Conservation (phyloP, 1,140 invertebrate species). For the Thrips palmi region DNA sequence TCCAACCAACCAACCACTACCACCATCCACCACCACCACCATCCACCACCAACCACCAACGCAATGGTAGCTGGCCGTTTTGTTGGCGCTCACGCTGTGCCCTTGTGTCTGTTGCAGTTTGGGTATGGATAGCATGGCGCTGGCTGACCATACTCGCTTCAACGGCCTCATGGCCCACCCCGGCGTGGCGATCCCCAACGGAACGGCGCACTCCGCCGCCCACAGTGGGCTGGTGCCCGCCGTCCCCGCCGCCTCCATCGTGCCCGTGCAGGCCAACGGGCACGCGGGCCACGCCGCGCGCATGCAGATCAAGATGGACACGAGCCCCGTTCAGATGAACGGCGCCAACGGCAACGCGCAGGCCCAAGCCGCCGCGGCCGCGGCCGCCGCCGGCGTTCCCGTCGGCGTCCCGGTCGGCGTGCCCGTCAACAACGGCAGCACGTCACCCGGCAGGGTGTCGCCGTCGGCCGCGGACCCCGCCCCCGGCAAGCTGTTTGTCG, state of each 20-base stretch:
- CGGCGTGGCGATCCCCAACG: constrained; percentile 14
- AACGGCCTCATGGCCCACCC: constrained; percentile 14
- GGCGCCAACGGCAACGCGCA: constrained; percentile 10
- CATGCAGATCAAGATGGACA: too few relatives aligned
- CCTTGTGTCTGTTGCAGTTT: constrained; percentile 15
- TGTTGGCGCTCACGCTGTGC: too few relatives aligned
- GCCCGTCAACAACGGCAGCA: constrained; percentile 33
- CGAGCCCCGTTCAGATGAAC: too few relatives aligned
- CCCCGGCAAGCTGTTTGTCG: constrained; percentile 77
- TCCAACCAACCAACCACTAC: too few relatives aligned
- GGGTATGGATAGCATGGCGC: constrained; percentile 18
- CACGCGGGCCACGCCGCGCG: too few relatives aligned
- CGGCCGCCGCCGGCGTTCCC: constrained; percentile 8
- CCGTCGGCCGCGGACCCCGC: constrained; percentile 41
- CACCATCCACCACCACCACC: too few relatives aligned
- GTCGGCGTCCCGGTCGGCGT: constrained; percentile 1
- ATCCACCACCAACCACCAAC: too few relatives aligned
- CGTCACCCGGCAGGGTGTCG: constrained; percentile 20
- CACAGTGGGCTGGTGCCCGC: constrained; percentile 11
- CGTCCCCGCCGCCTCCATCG: too few relatives aligned
- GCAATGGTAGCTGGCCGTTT: too few relatives aligned
- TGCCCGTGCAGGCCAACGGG: too few relatives aligned
- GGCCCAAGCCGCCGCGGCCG: constrained; percentile 7
- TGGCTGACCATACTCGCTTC: constrained; percentile 16
- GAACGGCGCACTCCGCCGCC: constrained; percentile 15